Conservation (phyloP, 2,888 invertebrate genomes). For the Leptopilina drosophilae region DNA sequence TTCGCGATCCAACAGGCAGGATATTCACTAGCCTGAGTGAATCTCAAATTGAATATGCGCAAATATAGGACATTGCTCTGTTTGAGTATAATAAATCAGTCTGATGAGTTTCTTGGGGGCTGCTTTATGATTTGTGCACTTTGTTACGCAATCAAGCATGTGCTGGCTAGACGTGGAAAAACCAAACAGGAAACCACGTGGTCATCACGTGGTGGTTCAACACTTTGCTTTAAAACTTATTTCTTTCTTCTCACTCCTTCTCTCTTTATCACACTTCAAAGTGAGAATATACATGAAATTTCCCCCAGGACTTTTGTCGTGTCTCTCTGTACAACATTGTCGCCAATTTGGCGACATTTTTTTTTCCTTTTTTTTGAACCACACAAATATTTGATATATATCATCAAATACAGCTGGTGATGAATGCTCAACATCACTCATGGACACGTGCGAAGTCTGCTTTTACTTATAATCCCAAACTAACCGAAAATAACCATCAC, state of each 20-base stretch:
- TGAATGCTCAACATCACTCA: conserved; percentile 40
- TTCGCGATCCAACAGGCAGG: background rate
- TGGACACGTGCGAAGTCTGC: conserved; percentile 42
- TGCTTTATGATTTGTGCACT: conserved; percentile 68
- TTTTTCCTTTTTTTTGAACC: background rate
- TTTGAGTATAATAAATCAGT: conserved; percentile 69
- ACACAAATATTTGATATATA: conserved; percentile 37
- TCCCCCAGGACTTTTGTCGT: conserved; percentile 23
- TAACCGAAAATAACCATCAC: conserved; percentile 11
- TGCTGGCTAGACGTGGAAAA: conserved; percentile 74
- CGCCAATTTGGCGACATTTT: conserved; percentile 40
- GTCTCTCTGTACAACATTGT: conserved; percentile 25
- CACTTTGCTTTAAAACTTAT: conserved; percentile 4
- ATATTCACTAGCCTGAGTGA: conserved; percentile 17
- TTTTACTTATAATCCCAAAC: conserved; percentile 2
- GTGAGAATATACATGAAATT: conserved; percentile 24
- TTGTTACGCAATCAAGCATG: conserved; percentile 73
- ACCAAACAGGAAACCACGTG: conserved; percentile 73
- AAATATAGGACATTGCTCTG: conserved; percentile 66
- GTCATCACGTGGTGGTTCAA: conserved; percentile 71
- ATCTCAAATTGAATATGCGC: conserved; percentile 53
- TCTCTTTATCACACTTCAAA: background rate
- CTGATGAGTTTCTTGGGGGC: conserved; percentile 70
- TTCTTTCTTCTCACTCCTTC: no score
- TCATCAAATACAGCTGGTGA: conserved; percentile 36